Evolutionary conservation across 2,888 invertebrate species (phyloP).

Genomic region (Heliothis peltigera): DNA sequence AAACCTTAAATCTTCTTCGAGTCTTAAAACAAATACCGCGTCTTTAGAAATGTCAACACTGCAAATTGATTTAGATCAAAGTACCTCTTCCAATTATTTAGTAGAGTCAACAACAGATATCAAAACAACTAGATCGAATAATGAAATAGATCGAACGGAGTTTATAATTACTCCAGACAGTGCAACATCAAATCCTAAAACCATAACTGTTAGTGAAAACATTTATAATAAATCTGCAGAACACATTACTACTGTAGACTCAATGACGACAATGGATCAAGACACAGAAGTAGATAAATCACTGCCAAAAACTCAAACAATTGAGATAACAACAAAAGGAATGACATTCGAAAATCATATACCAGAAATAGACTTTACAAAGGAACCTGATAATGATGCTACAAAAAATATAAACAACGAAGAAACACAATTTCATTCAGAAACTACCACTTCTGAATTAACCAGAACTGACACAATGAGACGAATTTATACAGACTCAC

Average conservation of each 20-base stretch:
- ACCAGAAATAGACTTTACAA: neutral
- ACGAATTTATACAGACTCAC: neutral
- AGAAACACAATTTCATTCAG: neutral
- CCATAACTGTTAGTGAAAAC: slow-evolving; percentile 23
- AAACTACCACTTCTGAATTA: neutral
- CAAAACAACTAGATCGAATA: neutral
- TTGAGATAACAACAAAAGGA: neutral
- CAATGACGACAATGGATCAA: neutral
- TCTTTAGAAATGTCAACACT: slow-evolving; percentile 9
- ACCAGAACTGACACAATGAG: neutral
- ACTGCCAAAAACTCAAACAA: neutral
- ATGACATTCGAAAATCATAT: neutral
- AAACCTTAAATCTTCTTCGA: slow-evolving; percentile 11
- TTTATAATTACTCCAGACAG: neutral
- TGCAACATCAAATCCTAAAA: slow-evolving; percentile 5
- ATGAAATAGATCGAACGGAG: neutral
- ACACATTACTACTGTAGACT: neutral
- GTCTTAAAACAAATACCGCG: slow-evolving; percentile 16
- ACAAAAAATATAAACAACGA: neutral
- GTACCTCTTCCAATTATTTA: slow-evolving; percentile 8
- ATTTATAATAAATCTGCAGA: slow-evolving; percentile 7
- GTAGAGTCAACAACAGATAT: slow-evolving; percentile 13
- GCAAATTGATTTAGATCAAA: slow-evolving; percentile 7
- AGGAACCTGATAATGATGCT: neutral
- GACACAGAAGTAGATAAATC: neutral